Base-by-base conservation (phyloP, 2,888 invertebrate species). In the Leptinotarsa rubiginosa region DNA sequence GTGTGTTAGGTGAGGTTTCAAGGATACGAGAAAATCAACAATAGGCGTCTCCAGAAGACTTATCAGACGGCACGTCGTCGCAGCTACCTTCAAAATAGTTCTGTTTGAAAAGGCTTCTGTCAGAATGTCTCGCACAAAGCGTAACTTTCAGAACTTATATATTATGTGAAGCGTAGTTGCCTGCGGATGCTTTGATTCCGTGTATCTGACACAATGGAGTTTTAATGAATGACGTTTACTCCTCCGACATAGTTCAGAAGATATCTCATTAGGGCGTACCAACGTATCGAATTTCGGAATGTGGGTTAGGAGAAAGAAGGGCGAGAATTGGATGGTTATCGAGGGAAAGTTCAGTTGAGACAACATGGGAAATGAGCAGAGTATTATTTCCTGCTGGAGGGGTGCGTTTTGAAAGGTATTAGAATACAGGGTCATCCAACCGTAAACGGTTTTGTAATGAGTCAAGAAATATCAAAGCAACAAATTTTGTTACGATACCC, bases 161-260 rank as follows among this genome's bases (percentile, higher is more conserved):
- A 16, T n/a, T 41, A 7, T n/a, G 62, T n/a, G 41, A 16, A 25
- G 41, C 62, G 41, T 41, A 62, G 31, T 62, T 62, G 41, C n/a
- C n/a, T 62, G n/a, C 62, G 15, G 56, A 62, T 31, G 31, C 62
- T 62, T n/a, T 41, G 41, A 65, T 22, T 65, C 15, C 18, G 18
- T 47, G 22, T 18, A 65, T 65, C 10, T 22, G 47, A 49, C 41
- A 47, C 49, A 65, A 47, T 65, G 15, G 22, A 47, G 65, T 47
- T 65, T 65, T 65, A 47, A 65, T 65, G 65, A 47, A 65, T 5
- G 49, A 47, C 47, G 49, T 47, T 47, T 65, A 20, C 47, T 47
- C 3, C 65, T 65, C 20, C 47, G 22, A 49, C 65, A 65, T 25
- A 65, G 65, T 49, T 65, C 10, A 22, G 22, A 49, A 65, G 18